A percentile compares a stretch with the other conserved stretches of the same genome.
phyloP scores from a whole-genome alignment of 2,888 invertebrate genomes.

The Tenthredo notha region DNA sequence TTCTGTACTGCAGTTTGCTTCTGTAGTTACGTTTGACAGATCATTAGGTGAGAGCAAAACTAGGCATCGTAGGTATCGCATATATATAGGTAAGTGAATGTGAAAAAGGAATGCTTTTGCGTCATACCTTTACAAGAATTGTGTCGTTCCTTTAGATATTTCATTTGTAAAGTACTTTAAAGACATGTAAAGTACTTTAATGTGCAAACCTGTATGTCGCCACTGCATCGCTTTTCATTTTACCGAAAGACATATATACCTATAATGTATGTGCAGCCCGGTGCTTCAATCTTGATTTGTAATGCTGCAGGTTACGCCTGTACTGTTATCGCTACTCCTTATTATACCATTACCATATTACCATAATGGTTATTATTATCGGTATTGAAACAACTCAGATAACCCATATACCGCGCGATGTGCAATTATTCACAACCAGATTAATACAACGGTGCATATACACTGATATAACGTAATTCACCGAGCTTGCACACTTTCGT shows the following conservation, averaged over 20 bases:
- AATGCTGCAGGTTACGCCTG: not conserved
- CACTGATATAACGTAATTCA: not conserved
- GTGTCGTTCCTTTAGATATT: not conserved
- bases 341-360: constrained; percentile 33
- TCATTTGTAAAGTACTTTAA: not conserved
- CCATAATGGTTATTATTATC: constrained; percentile 39
- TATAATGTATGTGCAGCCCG: not conserved
- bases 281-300: constrained; percentile 12
- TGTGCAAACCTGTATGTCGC: not conserved
- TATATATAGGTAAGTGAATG: not conserved
- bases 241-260: not conserved
- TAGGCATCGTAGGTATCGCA: not conserved
- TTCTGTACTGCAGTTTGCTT: constrained; percentile 7
- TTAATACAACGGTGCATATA: constrained; percentile 30
- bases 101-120: constrained; percentile 21
- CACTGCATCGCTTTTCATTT: not conserved
- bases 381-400: constrained; percentile 29
- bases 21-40: constrained; percentile 31
- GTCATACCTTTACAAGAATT: constrained; percentile 22
- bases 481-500: constrained; percentile 6
- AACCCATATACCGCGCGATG: constrained; percentile 20
- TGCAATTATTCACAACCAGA: constrained; percentile 44
- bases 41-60: constrained; percentile 28
- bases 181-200: not conserved
- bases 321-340: constrained; percentile 1